These are phyloP conservation scores for Thelaira solivaga DNA, from an alignment of 2,888 invertebrate genomes.

Conservation along the genomic window DNA sequence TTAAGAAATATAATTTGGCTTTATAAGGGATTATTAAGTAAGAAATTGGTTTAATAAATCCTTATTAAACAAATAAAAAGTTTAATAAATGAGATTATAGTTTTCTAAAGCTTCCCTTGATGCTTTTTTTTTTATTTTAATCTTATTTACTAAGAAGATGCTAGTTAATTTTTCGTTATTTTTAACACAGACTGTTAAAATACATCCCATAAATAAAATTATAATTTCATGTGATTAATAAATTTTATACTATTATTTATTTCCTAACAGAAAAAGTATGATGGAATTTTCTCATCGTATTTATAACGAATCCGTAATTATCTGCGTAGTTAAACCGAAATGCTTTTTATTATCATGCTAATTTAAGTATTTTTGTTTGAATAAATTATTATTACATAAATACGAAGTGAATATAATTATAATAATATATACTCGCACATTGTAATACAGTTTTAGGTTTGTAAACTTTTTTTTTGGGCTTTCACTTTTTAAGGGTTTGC, in stretches of 20 bases:
- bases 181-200: slow-evolving; percentile 5
- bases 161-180: too few species aligned
- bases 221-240: slow-evolving; percentile 11
- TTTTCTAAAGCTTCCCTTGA: too few species aligned
- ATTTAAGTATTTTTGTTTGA: too few species aligned
- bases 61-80: too few species aligned
- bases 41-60: too few species aligned
- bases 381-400: neutral
- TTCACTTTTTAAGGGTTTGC: slow-evolving; percentile 34
- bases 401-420: neutral
- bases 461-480: slow-evolving; percentile 17
- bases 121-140: too few species aligned
- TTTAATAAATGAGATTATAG: too few species aligned
- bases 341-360: slow-evolving; percentile 39
- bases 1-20: too few species aligned
- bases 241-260: neutral
- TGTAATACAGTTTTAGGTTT: too few species aligned
- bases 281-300: neutral
- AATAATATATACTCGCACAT: neutral
- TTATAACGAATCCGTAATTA: neutral
- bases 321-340: slow-evolving; percentile 11
- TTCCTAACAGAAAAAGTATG: neutral
- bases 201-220: neutral
- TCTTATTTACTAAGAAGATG: too few species aligned
- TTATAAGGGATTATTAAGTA: too few species aligned